These are phyloP conservation scores for Dendrocincla fuliginosa DNA, from an alignment of 2,797 vertebrate genomes.

Conservation along the genomic window DNA sequence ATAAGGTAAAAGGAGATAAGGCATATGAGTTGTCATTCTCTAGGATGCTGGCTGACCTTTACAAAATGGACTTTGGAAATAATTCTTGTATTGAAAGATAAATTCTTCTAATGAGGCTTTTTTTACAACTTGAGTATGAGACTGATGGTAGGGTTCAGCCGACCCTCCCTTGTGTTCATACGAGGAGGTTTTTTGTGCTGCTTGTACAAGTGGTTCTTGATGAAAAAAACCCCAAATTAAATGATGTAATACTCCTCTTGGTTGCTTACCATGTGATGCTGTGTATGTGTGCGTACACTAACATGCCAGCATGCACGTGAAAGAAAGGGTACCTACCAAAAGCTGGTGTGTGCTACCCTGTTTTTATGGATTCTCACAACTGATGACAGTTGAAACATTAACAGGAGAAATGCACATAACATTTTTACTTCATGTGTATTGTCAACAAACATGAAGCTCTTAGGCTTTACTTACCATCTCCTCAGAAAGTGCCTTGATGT, in stretches of 20 bases:
- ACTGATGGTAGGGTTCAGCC: background rate
- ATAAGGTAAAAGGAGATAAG: conserved; percentile 1
- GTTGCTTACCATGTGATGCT: background rate
- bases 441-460: background rate
- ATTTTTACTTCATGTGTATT: background rate
- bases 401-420: background rate
- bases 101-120: background rate
- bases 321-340: background rate
- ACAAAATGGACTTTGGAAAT: background rate
- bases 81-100: background rate
- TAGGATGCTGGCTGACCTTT: background rate
- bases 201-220: background rate
- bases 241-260: background rate
- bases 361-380: background rate
- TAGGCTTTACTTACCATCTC: conserved; percentile 72
- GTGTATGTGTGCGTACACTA: background rate
- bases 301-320: background rate
- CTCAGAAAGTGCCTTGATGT: conserved; percentile 79
- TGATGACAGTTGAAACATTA: background rate
- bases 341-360: background rate
- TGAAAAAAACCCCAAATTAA: background rate
- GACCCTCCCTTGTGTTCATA: background rate
- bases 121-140: background rate
- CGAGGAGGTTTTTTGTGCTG: background rate
- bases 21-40: background rate